Evolutionary conservation across 2,888 invertebrate genomes (phyloP), one percentile per base, ranked within the genome.

Genomic region (Patella depressa): DNA sequence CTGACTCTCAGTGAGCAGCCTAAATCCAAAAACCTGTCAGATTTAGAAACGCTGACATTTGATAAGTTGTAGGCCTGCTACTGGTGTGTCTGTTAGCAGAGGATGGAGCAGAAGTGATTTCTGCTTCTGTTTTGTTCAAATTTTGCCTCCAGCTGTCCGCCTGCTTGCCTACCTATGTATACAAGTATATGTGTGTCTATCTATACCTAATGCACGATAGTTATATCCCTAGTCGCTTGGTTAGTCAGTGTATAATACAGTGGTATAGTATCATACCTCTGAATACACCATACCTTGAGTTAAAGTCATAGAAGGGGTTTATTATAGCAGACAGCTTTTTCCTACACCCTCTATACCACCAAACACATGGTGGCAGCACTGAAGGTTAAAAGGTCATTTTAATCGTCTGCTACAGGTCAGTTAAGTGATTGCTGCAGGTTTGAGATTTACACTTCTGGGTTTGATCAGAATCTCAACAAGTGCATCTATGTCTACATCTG

Each of bases 361-460:
- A 19, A 65, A 24, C 65, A 65, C 65, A 65, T 65, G 65, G 65
- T 19, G 65, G 65, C 65, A 65, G 65, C 65, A 65, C 65, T 65
- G 65, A 65, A 65, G 65, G 65, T 65, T 24, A 65, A 65, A 65
- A 65, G 65, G 65, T 65, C 24, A 24, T 65, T 65, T 65, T 65
- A 24, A 12, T 65, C 65, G 65, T 65, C 65, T 65, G 65, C 65
- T 65, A 24, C 19, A 24, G 65, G 19, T 65, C 65, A 65, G 24
- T 65, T 65, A 19, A 65, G 65, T 65, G 65, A 65, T 24, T 65
- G 19, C 24, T 65, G 65, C 65, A 65, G 65, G 65, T 65, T 65
- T 65, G 65, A 65, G 19, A 65, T 65, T 65, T 65, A 24, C 24
- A 19, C 65, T 65, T 24, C 65, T 65, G 65, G 19, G 24, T 19